phyloP scores from a whole-genome alignment of 2,888 invertebrate genomes.

The Athalia rosae region DNA sequence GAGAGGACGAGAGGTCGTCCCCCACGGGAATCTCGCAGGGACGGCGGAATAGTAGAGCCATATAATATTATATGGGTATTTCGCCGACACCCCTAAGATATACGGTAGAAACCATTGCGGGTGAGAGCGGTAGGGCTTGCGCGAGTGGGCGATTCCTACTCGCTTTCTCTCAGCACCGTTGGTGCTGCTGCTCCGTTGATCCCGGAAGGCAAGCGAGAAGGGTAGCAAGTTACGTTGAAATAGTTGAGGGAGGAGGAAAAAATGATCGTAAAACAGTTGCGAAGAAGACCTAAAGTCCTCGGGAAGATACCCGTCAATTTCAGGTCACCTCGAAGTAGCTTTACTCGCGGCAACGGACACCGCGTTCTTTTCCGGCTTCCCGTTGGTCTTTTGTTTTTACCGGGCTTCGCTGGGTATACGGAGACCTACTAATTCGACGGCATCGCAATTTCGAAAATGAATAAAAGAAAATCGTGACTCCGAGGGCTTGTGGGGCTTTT shows the following conservation, averaged over 20 bases:
- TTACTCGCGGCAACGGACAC: constrained; percentile 4
- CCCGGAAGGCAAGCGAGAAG: constrained; percentile 8
- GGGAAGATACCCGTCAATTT: constrained; percentile 30
- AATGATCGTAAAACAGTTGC: constrained; percentile 14
- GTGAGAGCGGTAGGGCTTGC: too few species aligned
- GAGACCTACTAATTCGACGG: constrained; percentile 17
- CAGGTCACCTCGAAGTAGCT: constrained; percentile 39
- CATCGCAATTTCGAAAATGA: neutral
- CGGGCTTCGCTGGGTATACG: constrained; percentile 13
- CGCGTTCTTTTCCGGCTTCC: constrained; percentile 19
- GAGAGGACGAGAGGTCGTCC: neutral
- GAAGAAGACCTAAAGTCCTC: constrained; percentile 23
- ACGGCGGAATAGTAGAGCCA: neutral
- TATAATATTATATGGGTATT: too few species aligned
- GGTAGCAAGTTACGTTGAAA: too few species aligned
- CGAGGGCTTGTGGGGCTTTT: too few species aligned
- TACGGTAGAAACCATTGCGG: neutral
- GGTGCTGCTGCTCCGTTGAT: constrained; percentile 6
- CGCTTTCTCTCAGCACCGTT: too few species aligned
- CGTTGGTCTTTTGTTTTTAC: constrained; percentile 16
- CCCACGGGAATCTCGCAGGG: neutral
- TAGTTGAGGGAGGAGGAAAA: too few species aligned
- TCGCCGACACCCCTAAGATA: too few species aligned
- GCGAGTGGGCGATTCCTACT: too few species aligned
- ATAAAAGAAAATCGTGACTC: neutral